Evolutionary conservation across 2,797 vertebrate species (phyloP).

Genomic region (Artibeus lituratus): DNA sequence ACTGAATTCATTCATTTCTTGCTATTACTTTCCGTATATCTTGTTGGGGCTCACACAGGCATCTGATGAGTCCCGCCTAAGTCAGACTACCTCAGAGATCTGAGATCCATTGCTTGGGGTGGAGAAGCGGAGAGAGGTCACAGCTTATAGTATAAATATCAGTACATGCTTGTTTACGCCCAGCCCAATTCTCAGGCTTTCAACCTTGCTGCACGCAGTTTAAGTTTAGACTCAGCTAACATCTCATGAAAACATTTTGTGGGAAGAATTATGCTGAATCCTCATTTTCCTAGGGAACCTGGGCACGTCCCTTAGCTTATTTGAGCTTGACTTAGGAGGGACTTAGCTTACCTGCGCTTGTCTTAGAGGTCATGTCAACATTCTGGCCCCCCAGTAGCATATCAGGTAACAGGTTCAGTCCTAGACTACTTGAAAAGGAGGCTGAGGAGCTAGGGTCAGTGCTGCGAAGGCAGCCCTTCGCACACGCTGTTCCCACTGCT

Average conservation of each 20-base stretch:
- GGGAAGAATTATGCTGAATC: neutral
- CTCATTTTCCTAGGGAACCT: neutral
- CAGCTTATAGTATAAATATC: neutral
- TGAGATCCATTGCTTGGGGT: neutral
- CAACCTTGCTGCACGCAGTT: neutral
- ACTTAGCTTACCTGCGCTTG: neutral
- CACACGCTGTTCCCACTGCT: neutral
- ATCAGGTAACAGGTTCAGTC: neutral
- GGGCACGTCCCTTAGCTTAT: neutral
- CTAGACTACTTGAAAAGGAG: neutral
- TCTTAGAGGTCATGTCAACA: neutral
- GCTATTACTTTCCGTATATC: constrained; percentile 8
- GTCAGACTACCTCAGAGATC: constrained; percentile 13
- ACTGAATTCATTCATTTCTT: constrained; percentile 67
- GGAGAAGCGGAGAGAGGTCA: neutral
- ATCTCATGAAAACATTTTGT: neutral
- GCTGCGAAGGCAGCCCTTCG: neutral
- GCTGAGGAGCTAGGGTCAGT: neutral
- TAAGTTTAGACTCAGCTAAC: neutral
- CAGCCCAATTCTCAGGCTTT: neutral
- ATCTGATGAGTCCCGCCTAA: constrained; percentile 27
- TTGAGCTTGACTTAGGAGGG: neutral
- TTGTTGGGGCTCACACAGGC: constrained; percentile 22
- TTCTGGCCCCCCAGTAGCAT: neutral
- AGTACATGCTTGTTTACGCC: neutral